Evolutionary conservation across 2,797 vertebrate species (phyloP), one percentile per base, ranked within the genome.

Genomic region (Halcyon chelicuti): DNA sequence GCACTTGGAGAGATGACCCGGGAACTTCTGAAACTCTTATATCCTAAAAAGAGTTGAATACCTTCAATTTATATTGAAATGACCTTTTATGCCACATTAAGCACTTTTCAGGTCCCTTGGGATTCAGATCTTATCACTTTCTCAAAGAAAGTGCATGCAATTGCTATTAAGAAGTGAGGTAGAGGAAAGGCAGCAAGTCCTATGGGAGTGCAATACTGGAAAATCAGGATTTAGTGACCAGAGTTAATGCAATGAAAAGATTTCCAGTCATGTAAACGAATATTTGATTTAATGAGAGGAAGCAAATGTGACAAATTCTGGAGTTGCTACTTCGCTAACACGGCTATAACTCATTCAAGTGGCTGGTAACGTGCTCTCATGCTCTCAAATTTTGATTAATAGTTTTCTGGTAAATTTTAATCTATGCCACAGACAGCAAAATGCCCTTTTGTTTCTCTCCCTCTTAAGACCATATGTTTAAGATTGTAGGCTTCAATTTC

Each of bases 241-340:
- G n/a, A 80, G 26, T 25, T 96, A 94, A 89, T 66, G 60, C 55
- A 74, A 86, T 71, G 22, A 90, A 89, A 95, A 87, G 33, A 85
- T 55, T 87, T 85, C 72, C 63, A 91, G 58, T 73, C 55, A 94
- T n/a, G 79, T 51, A 94, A 94, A 83, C 87, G 80, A 93, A 89
- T 77, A 95, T 83, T 91, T 88, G 80, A 94, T 96, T 95, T 85
- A 96, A 72, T 72, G n/a, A 88, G 22, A 66, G 47, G 19, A 90
- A 91, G 62, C 31, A 94, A 72, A 93, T 29, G 15, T 63, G 31
- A 72, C 80, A 93, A 94, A 88, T 76, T 52, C 39, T 72, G 72
- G 66, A 91, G 47, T 15, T 90, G 37, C 37, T 95, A n/a, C n/a
- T 71, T 91, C 63, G 49, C 33, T 95, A 86, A 86, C 46, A 51